Evolutionary conservation across 2,113 vertebrate genomes (phyloP).

Genomic region (Leucosticte australis): DNA sequence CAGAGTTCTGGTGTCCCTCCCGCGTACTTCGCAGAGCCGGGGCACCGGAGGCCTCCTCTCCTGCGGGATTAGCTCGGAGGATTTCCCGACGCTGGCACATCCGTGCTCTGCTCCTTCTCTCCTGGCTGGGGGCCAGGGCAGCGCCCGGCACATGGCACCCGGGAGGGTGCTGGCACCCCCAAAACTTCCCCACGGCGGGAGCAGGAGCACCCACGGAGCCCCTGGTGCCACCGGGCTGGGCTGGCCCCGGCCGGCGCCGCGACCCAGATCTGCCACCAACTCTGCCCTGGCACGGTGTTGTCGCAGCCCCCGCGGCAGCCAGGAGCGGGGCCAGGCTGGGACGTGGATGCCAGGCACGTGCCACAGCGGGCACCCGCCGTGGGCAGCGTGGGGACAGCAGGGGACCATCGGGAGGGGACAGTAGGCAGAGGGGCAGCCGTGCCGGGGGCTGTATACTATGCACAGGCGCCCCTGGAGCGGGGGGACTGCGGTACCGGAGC

Average conservation of each 20-base stretch:
- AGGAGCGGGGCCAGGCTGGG: constrained; percentile 7
- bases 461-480: background rate
- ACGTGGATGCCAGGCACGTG: constrained; percentile 25
- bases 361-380: background rate
- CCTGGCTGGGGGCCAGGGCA: background rate
- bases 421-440: background rate
- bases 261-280: background rate
- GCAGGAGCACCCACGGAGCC: background rate
- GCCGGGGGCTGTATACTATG: background rate
- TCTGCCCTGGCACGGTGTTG: background rate
- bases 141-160: background rate
- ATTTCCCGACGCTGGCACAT: background rate
- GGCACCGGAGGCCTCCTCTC: background rate
- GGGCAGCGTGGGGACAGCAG: background rate
- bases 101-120: background rate
- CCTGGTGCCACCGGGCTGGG: background rate
- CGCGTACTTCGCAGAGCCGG: background rate
- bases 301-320: background rate
- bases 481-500: background rate
- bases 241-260: background rate
- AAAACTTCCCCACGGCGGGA: background rate
- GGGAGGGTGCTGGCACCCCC: background rate
- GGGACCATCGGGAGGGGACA: background rate
- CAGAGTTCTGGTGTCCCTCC: background rate
- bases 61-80: background rate